Percentiles rank a stretch among this genome's conserved stretches.
phyloP scores from a whole-genome alignment of 2,797 vertebrate genomes.

The Chrosomus eos region DNA sequence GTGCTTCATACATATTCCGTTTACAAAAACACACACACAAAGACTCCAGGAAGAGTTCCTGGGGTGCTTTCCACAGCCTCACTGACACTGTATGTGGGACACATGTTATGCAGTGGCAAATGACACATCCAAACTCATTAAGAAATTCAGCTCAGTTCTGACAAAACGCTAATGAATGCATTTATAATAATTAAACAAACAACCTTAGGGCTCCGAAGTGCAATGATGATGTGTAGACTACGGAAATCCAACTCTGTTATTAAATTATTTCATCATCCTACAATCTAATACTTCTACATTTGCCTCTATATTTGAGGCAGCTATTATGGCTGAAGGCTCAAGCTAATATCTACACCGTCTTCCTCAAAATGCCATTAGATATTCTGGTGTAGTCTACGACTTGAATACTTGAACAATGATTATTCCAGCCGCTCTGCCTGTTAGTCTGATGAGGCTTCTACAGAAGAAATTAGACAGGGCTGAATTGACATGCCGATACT shows the following conservation, averaged over 20 bases:
- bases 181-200: slow-evolving; percentile 9
- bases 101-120: slow-evolving; percentile 22
- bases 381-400: slow-evolving; percentile 19
- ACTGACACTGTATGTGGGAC: slow-evolving; percentile 15
- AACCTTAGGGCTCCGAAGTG: not conserved
- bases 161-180: slow-evolving; percentile 9
- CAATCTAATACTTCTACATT: not conserved
- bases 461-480: slow-evolving; percentile 21
- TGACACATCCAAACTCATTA: slow-evolving; percentile 39
- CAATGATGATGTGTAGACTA: not conserved
- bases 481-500: slow-evolving; percentile 17
- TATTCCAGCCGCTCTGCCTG: slow-evolving; percentile 28
- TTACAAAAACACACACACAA: slow-evolving; percentile 15
- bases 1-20: slow-evolving; percentile 26
- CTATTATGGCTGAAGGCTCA: slow-evolving; percentile 1
- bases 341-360: not conserved
- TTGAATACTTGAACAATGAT: slow-evolving; percentile 33
- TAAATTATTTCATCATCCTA: not conserved
- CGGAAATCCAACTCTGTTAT: not conserved
- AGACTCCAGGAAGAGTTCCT: slow-evolving; percentile 31
- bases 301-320: not conserved
- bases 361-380: slow-evolving; percentile 17
- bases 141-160: slow-evolving; percentile 3
- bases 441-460: slow-evolving; percentile 34
- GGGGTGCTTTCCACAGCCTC: slow-evolving; percentile 12